Evolutionary conservation across 2,113 vertebrate genomes (phyloP), one percentile per base, ranked within the genome.

Genomic region (Nesospiza acunhae): DNA sequence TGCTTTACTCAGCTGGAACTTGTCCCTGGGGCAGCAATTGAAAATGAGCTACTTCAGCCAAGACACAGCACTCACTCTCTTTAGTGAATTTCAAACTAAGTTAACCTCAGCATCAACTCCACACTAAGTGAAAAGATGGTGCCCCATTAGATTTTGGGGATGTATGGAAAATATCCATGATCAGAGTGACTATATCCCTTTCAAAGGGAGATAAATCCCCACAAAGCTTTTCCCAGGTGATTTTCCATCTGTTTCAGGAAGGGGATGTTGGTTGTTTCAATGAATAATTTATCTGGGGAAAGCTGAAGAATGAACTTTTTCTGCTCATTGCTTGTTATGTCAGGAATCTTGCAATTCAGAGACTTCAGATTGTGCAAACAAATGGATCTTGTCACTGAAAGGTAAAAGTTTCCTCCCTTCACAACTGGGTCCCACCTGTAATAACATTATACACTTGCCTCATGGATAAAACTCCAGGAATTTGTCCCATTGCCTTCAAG

Each of bases 241-340:
- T 23, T 15, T 80, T 90, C 67, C 33, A 46, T 18, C 47, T 72
- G 4, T 35, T 78, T 27, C 49, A 59, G 60, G 7, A 77, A 78
- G 19, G 33, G 12, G 9, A 31, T 0, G 0, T n/a, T 12, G 0
- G 19, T 64, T 3, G 2, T 15, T 31, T 3, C 3, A 46, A 55
- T 17, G 19, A 52, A 16, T 28, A 6, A 49, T 72, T 87, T 85
- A 13, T 20, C 41, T n/a, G 49, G 19, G 24, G 13, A 76, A 93
- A 76, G 24, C 22, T 35, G 39, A 76, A 39, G 5, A 26, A 27
- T 56, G 7, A 85, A 66, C 2, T 30, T 68, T 79, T 60, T 49
- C 28, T 69, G 18, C 11, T 53, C 67, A 15, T 76, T 64, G 11
- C n/a, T 63, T 73, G 6, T 47, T 73, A 35, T 5, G 2, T 53